Conservation (phyloP, 2,113 vertebrate species). For the Tonatia bakeri region DNA sequence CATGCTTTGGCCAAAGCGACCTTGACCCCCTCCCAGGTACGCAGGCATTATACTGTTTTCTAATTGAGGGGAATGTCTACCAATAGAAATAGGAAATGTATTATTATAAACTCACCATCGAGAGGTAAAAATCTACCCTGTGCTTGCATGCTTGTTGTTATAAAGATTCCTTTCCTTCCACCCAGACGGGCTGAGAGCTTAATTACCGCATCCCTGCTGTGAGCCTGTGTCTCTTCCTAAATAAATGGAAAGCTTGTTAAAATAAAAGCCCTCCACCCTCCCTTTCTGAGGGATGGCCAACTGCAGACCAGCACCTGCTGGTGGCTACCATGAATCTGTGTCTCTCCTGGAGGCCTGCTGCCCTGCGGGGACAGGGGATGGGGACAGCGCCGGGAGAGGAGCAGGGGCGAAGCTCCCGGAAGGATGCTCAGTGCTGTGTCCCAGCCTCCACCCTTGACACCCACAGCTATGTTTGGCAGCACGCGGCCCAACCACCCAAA, state of each 20-base stretch:
- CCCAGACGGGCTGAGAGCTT: neutral
- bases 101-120: neutral
- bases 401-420: rapidly evolving
- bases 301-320: neutral
- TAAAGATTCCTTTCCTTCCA: neutral
- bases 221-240: neutral
- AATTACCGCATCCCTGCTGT: neutral
- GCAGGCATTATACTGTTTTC: neutral
- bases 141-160: neutral
- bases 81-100: neutral
- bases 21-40: neutral
- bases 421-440: neutral
- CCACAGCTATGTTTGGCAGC: too few relatives aligned
- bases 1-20: neutral
- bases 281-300: neutral
- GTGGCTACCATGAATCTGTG: rapidly evolving
- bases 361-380: neutral
- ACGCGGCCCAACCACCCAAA: rapidly evolving
- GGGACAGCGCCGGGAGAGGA: neutral
- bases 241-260: neutral
- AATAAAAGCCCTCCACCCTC: neutral
- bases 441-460: neutral
- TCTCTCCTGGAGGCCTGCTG: neutral
- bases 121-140: neutral
- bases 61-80: neutral